Conservation (phyloP, 2,113 vertebrate genomes). For the Rhea pennata region DNA sequence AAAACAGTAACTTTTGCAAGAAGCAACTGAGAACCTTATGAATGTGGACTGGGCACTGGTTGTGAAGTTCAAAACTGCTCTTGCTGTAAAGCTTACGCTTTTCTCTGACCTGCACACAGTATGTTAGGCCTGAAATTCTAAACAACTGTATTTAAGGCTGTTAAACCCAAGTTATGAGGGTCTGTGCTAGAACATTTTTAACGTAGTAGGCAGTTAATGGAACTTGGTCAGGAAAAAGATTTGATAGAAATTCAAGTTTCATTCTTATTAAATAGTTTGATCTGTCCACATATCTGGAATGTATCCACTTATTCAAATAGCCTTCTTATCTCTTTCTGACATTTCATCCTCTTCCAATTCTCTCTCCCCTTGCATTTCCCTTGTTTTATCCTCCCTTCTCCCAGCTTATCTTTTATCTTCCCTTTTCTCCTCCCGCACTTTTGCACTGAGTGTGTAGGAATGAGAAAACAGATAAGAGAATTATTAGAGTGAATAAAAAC, state of each 20-base stretch:
- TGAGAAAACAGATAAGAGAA: background rate
- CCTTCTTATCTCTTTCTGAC: background rate
- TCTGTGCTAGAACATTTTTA: background rate
- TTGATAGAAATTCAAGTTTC: background rate
- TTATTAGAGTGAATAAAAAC: background rate
- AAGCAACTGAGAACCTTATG: background rate
- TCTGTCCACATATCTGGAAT: background rate
- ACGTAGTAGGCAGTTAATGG: background rate
- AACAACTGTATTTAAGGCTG: background rate
- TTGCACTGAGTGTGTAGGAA: background rate
- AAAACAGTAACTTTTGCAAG: background rate
- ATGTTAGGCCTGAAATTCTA: background rate
- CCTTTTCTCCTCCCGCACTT: background rate
- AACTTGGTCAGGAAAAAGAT: background rate
- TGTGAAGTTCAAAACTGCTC: background rate
- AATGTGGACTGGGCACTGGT: background rate
- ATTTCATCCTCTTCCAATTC: background rate
- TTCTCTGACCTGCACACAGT: background rate
- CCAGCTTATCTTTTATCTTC: background rate
- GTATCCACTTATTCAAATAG: background rate
- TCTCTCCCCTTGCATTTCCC: background rate
- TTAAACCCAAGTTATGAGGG: background rate
- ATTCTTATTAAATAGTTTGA: background rate
- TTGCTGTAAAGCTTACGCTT: background rate
- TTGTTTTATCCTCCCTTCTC: background rate